These are phyloP conservation scores for Entomobrya multifasciata DNA, from an alignment of 2,888 invertebrate species.

Conservation along the genomic window DNA sequence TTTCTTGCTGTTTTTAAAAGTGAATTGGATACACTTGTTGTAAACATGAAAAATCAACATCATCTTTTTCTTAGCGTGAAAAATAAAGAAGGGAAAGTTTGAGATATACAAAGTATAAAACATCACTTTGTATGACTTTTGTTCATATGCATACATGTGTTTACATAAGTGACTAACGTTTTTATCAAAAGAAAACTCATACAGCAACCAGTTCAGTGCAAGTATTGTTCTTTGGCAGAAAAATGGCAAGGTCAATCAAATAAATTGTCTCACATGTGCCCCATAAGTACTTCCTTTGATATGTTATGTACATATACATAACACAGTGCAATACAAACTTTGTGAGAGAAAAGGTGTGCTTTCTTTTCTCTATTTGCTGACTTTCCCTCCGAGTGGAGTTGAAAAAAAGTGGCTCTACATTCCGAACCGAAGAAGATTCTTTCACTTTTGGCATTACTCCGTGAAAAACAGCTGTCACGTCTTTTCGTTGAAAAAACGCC, in stretches of 20 bases:
- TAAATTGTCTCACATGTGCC: not conserved
- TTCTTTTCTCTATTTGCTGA: conserved; percentile 25
- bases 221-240: not conserved
- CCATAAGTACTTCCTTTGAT: not conserved
- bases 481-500: conserved; percentile 29
- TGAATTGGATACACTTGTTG: conserved; percentile 67
- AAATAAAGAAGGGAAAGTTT: not conserved
- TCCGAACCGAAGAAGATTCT: conserved; percentile 66
- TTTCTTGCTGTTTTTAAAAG: conserved; percentile 64
- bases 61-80: not conserved
- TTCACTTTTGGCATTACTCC: conserved; percentile 54
- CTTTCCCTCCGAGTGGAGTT: conserved; percentile 57
- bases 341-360: conserved; percentile 32
- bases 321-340: not conserved
- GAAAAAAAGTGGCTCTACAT: conserved; percentile 54
- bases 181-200: not conserved
- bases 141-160: too few relatives aligned
- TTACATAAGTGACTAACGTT: too few relatives aligned
- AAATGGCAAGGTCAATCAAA: conserved; percentile 21
- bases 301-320: not conserved
- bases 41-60: conserved; percentile 26
- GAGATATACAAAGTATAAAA: too few relatives aligned
- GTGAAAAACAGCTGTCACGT: conserved; percentile 56
- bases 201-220: not conserved
- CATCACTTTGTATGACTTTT: too few relatives aligned